Evolutionary conservation across 2,888 invertebrate species (phyloP), one percentile per base, ranked within the genome.

Genomic region (Schrankia costaestrigalis): DNA sequence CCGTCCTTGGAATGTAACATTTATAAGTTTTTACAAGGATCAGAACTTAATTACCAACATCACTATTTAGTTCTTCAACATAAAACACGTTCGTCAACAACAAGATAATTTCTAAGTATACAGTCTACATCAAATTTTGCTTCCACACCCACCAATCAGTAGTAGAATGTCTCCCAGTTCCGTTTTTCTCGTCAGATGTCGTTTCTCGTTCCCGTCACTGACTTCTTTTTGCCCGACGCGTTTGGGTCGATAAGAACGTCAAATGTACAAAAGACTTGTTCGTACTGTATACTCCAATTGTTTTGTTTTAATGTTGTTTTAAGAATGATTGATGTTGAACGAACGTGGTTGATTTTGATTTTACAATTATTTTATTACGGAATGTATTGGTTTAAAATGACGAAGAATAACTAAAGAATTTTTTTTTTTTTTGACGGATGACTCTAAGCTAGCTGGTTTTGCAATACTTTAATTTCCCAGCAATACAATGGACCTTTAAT

Each of bases 171-270:
- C 43, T 52, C 38, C 30, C 17, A 46, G 55, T 57, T 46, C 57
- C 48, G 57, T 38, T 51, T 39, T 35, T 47, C 53, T 53, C 61
- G 41, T 52, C 58, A 58, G 56, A 54, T 52, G 48, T 48, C 46
- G 44, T 17, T 40, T 33, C 31, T 13, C 35, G 36, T 47, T 25
- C 13, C 39, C 34, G 40, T 35, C 42, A 31, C 26, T 19, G 35
- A 34, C 31, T 46, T 47, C 53, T 56, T 56, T 56, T 49, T 49
- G 36, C 46, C 14, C 33, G 47, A 45, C 54, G 41, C 47, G 46
- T 49, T 25, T 41, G 47, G 56, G 54, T 66, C 64, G 57, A 67
- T 67, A 67, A 54, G 57, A 41, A 56, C 51, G 54, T 65, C 68
- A 65, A 53, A 52, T 37, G 50, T 29, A 48, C 48, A 54, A 53